These are phyloP conservation scores for Cebus imitator DNA, from an alignment of 2,113 vertebrate genomes.

Conservation along the genomic window DNA sequence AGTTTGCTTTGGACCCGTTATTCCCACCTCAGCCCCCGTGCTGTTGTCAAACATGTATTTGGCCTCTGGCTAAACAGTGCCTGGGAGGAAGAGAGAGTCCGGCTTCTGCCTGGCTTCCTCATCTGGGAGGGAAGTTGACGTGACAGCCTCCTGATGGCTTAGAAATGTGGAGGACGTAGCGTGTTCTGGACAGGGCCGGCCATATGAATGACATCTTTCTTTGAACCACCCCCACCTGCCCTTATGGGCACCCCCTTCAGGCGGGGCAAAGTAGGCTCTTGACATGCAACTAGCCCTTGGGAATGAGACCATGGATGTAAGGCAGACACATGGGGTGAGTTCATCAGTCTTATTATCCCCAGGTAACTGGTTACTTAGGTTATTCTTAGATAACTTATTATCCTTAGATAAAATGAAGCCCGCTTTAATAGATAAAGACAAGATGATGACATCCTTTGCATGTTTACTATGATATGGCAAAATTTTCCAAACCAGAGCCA, in stretches of 20 bases:
- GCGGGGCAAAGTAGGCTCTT: background rate
- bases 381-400: background rate
- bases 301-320: background rate
- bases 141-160: background rate
- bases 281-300: background rate
- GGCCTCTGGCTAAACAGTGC: background rate
- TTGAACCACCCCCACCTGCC: background rate
- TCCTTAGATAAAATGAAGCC: background rate
- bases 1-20: background rate
- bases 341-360: background rate
- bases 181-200: background rate
- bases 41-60: background rate
- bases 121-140: background rate
- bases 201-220: background rate
- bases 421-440: background rate
- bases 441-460: slow-evolving; percentile 59
- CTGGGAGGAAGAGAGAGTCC: background rate
- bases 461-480: slow-evolving; percentile 81
- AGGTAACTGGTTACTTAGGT: background rate
- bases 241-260: background rate
- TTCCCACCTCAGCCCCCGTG: background rate
- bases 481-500: slow-evolving; percentile 73
- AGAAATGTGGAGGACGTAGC: background rate
- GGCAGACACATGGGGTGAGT: background rate
- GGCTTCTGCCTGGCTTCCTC: background rate